Evolutionary conservation across 2,113 vertebrate genomes (phyloP).

Genomic region (Gobio gobio): DNA sequence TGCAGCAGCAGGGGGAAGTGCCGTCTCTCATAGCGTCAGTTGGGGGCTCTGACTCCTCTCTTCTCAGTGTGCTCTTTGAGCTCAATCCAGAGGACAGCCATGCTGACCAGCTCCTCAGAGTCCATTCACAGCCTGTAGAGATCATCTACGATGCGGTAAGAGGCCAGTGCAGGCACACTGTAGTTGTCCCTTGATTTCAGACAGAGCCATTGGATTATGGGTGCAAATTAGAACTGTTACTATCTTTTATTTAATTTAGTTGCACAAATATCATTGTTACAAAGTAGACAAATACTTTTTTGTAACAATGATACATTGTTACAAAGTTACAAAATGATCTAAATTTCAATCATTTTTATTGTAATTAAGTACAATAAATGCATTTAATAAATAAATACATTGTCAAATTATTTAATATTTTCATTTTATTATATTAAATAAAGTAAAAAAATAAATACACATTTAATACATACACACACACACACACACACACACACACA

Average conservation of each 20-base stretch:
- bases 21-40: conserved; percentile 91
- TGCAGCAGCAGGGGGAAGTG: conserved; percentile 81
- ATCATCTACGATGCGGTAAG: conserved; percentile 95
- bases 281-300: too few relatives aligned
- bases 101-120: conserved; percentile 85
- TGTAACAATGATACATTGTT: too few relatives aligned
- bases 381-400: too few relatives aligned
- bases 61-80: conserved; percentile 87
- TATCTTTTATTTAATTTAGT: not conserved
- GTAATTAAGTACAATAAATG: too few relatives aligned
- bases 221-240: not conserved
- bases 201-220: not conserved
- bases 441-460: too few relatives aligned
- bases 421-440: too few relatives aligned
- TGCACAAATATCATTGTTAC: not conserved
- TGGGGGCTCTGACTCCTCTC: conserved; percentile 82
- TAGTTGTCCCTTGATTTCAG: not conserved
- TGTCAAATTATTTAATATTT: too few relatives aligned
- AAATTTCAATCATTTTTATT: too few relatives aligned
- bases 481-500: too few relatives aligned
- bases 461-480: too few relatives aligned
- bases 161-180: not conserved
- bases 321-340: too few relatives aligned
- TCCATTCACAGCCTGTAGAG: conserved; percentile 93
- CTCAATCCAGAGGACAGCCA: conserved; percentile 83